Percentiles rank a stretch among this genome's conserved stretches.
phyloP scores from a whole-genome alignment of 2,888 invertebrate species.

The Antheraea yamamai region DNA sequence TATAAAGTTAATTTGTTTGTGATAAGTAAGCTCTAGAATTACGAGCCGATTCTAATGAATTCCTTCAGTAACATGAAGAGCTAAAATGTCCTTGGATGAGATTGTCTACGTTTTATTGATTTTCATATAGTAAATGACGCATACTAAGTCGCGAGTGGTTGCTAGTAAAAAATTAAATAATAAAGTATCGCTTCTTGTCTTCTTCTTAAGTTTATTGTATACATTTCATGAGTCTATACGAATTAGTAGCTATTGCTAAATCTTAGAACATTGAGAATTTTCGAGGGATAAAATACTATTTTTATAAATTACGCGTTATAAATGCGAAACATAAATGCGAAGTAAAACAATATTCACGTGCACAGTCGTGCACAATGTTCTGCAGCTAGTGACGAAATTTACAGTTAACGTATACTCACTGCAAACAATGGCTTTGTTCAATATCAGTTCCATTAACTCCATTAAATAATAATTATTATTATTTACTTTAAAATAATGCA shows the following conservation, averaged over 20 bases:
- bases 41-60: too few species aligned
- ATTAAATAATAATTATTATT: neutral
- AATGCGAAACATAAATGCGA: neutral
- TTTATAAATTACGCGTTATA: too few species aligned
- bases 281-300: too few species aligned
- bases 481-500: neutral
- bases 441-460: neutral
- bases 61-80: too few species aligned
- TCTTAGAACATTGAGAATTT: neutral
- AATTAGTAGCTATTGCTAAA: neutral
- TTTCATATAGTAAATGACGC: too few species aligned
- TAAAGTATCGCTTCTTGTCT: neutral
- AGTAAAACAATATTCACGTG: neutral
- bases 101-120: too few species aligned
- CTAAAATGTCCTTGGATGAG: too few species aligned
- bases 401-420: neutral
- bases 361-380: neutral
- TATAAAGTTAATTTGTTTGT: too few species aligned
- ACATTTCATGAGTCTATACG: neutral
- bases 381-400: neutral
- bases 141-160: too few species aligned
- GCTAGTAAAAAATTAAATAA: neutral
- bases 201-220: neutral
- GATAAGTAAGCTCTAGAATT: too few species aligned
- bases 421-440: constrained; percentile 9